These are phyloP conservation scores for Neoascia interrupta DNA, from an alignment of 2,888 invertebrate species.

Conservation along the genomic window DNA sequence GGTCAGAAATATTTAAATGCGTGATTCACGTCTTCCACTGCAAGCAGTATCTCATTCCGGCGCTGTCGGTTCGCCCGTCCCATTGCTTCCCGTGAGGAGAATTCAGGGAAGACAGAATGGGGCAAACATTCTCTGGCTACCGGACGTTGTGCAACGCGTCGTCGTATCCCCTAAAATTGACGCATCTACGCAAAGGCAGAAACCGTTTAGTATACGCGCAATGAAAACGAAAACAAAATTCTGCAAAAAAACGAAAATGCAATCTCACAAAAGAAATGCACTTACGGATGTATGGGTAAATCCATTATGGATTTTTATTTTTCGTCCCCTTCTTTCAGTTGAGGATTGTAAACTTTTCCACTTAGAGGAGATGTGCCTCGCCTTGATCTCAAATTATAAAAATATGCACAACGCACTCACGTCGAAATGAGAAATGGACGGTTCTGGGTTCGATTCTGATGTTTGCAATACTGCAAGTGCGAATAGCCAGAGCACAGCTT, in stretches of 20 bases:
- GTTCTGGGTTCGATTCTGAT: too few species aligned
- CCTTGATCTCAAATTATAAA: constrained; percentile 68
- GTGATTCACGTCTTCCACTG: constrained; percentile 25
- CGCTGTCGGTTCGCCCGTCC: constrained; percentile 4
- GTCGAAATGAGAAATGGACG: constrained; percentile 43
- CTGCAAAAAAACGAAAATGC: background rate
- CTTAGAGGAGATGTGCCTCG: constrained; percentile 55
- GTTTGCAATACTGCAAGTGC: too few species aligned
- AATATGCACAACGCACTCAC: constrained; percentile 65
- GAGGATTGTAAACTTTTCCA: constrained; percentile 64
- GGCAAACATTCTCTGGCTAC: too few species aligned
- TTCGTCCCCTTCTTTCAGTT: constrained; percentile 8
- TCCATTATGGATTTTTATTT: constrained; percentile 41
- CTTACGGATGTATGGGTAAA: constrained; percentile 1
- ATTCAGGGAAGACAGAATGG: background rate
- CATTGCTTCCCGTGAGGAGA: background rate
- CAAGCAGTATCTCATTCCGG: constrained; percentile 20
- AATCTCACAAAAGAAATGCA: constrained; percentile 1
- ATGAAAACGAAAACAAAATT: constrained; percentile 51
- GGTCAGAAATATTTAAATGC: constrained; percentile 49
- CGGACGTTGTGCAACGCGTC: constrained; percentile 2
- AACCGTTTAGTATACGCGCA: background rate
- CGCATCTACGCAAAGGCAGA: background rate
- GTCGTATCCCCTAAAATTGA: background rate
- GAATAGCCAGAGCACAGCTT: too few species aligned